Evolutionary conservation across 2,797 vertebrate genomes (phyloP), one percentile per base, ranked within the genome.

Genomic region (Scleropages formosus): DNA sequence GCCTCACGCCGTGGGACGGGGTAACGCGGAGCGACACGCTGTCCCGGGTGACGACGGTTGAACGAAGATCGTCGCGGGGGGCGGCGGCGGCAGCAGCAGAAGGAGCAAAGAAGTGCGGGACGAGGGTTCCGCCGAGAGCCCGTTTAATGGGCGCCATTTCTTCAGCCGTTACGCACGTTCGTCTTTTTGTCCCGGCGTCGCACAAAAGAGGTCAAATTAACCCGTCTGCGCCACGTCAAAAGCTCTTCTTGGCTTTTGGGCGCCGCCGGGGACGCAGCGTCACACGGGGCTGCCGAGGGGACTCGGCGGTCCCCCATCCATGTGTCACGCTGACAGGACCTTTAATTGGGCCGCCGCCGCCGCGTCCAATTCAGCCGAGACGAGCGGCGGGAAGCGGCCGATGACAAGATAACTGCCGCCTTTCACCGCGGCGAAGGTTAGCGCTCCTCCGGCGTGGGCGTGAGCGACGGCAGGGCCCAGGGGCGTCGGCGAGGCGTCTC

Each of bases 351-450:
- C 85, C 85, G 22, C 83, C 79, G 87, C 83, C n/a, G 86, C 81
- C 82, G 84, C 84, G 85, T 80, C n/a, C 68, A 86, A 86, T 89
- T 89, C 91, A 87, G 88, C 85, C 76, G 90, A 88, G 89, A 86
- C 85, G 79, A 79, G 84, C 88, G 85, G 88, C 90, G 84, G 77
- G 86, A 91, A 92, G 91, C 87, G 87, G 89, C 90, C 91, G 90
- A 93, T 92, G 92, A 93, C 91, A 92, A 92, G 91, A 92, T 91
- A 92, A 89, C 78, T 79, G 82, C 90, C 88, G 89, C 88, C 89
- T 93, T 93, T 93, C 90, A 92, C 85, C 90, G 85, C 31, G 83
- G 87, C 85, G 88, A 92, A 93, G 92, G 91, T 92, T 89, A 91
- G 87, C 78, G 85, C 85, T 83, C 84, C 86, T 66, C 85, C 80